Conservation (phyloP, 2,113 vertebrate species). For the Callorhinus ursinus region DNA sequence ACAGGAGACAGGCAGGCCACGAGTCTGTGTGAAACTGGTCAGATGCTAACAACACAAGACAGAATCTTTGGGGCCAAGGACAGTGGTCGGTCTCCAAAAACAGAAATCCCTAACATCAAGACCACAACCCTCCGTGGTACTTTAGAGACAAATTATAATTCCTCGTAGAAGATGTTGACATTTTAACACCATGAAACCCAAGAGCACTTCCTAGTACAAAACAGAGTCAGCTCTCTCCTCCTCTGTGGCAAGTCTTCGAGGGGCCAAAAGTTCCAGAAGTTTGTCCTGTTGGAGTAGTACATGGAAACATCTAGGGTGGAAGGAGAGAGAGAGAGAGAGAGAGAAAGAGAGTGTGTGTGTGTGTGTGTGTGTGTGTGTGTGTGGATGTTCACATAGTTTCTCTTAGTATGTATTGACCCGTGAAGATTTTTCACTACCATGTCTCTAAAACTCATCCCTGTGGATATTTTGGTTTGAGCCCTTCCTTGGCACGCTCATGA, state of each 20-base stretch:
- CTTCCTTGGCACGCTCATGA: neutral
- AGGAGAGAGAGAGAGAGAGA: neutral
- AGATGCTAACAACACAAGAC: neutral
- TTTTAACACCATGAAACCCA: neutral
- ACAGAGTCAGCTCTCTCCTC: neutral
- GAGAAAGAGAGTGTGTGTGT: neutral
- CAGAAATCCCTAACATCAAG: neutral
- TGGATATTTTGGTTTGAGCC: neutral
- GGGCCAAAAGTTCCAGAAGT: neutral
- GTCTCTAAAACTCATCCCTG: neutral
- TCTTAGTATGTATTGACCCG: neutral
- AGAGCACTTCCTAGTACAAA: neutral
- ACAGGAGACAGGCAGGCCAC: neutral
- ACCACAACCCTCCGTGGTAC: neutral
- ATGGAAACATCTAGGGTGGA: accelerated
- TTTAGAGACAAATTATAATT: neutral
- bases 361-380: neutral
- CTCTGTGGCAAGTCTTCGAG: accelerated
- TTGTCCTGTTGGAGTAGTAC: neutral
- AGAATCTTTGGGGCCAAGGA: neutral
- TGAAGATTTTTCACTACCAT: neutral
- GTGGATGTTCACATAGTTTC: neutral
- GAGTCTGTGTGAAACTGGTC: neutral
- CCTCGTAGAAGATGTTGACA: neutral
- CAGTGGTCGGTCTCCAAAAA: neutral